Conservation (phyloP, 1,140 invertebrate genomes). For the Ceratina japonica region DNA sequence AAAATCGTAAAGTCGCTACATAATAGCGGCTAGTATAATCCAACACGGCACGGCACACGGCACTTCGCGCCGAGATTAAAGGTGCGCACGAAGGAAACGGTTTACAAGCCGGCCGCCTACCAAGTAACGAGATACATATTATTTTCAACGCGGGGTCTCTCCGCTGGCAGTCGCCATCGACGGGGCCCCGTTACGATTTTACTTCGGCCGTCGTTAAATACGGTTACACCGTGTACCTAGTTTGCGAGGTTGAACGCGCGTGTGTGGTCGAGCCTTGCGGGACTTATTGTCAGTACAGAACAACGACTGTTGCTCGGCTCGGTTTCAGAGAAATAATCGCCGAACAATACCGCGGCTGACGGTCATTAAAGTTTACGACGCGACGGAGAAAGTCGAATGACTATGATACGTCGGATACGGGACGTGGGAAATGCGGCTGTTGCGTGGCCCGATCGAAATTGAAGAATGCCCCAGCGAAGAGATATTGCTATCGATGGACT, state of each 20-base stretch:
- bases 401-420: not conserved
- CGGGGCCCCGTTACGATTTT: slow-evolving; percentile 27
- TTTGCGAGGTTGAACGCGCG: slow-evolving; percentile 6
- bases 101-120: slow-evolving; percentile 55
- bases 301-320: not conserved
- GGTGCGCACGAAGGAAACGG: slow-evolving; percentile 60
- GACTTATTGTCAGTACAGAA: not conserved
- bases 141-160: slow-evolving; percentile 45
- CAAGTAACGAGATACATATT: slow-evolving; percentile 43
- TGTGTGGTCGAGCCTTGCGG: slow-evolving; percentile 21
- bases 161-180: slow-evolving; percentile 13
- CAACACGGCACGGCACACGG: slow-evolving; percentile 52
- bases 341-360: slow-evolving; percentile 4
- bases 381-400: slow-evolving; percentile 22
- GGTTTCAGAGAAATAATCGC: slow-evolving; percentile 3
- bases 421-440: slow-evolving; percentile 23
- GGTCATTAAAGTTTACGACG: slow-evolving; percentile 21
- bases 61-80: slow-evolving; percentile 72
- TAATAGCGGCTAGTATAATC: slow-evolving; percentile 68
- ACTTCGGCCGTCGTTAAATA: slow-evolving; percentile 30
- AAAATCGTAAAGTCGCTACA: slow-evolving; percentile 72
- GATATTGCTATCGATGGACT: slow-evolving; percentile 1
- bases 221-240: not conserved
- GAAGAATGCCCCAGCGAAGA: not conserved
- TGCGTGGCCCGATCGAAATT: not conserved